Evolutionary conservation across 2,113 vertebrate species (phyloP).

Genomic region (Corythoichthys haematopterus): DNA sequence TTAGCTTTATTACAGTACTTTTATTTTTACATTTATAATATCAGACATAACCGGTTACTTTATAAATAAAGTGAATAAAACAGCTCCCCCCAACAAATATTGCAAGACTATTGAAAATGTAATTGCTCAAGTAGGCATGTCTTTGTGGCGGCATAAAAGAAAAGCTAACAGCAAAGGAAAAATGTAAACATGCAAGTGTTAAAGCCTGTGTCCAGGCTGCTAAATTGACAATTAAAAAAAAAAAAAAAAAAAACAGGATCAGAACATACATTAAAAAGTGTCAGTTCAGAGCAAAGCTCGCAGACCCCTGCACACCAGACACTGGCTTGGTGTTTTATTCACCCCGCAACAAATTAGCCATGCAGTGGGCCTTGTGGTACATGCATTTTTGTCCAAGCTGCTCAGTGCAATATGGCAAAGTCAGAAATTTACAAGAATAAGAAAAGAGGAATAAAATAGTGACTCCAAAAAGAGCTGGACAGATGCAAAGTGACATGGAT

Average conservation of each 20-base stretch:
- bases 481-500: not conserved
- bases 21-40: no score
- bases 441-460: not conserved
- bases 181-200: not conserved
- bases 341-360: not conserved
- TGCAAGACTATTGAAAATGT: not conserved
- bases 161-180: not conserved
- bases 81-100: not conserved
- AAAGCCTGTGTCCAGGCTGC: not conserved
- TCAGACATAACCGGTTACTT: no score
- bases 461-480: not conserved
- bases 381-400: not conserved
- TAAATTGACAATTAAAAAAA: not conserved
- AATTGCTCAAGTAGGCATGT: not conserved
- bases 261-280: not conserved
- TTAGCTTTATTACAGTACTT: no score
- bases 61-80: no score
- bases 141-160: not conserved
- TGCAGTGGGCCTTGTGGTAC: not conserved
- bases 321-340: not conserved
- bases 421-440: not conserved
- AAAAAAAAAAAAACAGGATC: not conserved
- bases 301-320: not conserved
- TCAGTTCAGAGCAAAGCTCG: not conserved
- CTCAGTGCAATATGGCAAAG: not conserved